These are phyloP conservation scores for Plumapathes pennacea DNA, from an alignment of 92 coral and sea anemone genomes.

Conservation along the genomic window DNA sequence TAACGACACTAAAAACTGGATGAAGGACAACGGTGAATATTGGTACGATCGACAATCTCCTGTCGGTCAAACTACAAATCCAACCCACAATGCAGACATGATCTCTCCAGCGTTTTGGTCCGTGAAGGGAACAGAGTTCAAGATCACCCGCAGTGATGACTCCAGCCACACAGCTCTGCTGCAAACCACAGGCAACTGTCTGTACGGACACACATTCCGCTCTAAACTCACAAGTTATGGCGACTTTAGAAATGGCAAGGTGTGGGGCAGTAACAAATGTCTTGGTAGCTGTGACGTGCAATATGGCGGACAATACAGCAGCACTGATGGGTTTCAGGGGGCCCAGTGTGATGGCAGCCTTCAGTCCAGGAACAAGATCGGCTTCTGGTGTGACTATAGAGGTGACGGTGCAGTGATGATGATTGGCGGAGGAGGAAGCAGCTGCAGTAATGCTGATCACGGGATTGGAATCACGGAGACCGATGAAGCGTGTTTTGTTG, in stretches of 20 bases:
- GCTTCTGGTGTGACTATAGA: slow-evolving; percentile 28
- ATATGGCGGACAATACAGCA: slow-evolving; percentile 41
- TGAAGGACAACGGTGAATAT: slow-evolving; percentile 37
- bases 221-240: slow-evolving; percentile 58
- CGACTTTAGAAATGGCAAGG: slow-evolving; percentile 22
- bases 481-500: not conserved
- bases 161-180: slow-evolving; percentile 34
- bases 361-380: slow-evolving; percentile 15
- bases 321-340: slow-evolving; percentile 16
- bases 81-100: slow-evolving; percentile 52
- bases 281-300: slow-evolving; percentile 44
- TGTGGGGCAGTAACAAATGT: slow-evolving; percentile 42
- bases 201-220: slow-evolving; percentile 40
- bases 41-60: slow-evolving; percentile 52
- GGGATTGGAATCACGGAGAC: slow-evolving; percentile 3
- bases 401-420: slow-evolving; percentile 12
- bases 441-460: not conserved
- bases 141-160: slow-evolving; percentile 60
- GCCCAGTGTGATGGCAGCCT: slow-evolving; percentile 20
- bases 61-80: slow-evolving; percentile 25
- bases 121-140: slow-evolving; percentile 32
- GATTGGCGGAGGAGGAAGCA: slow-evolving; percentile 13
- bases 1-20: slow-evolving; percentile 37
- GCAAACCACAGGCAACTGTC: slow-evolving; percentile 36
- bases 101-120: slow-evolving; percentile 62